Conservation (phyloP, 1,140 invertebrate species). For the Lepidurus packardi region DNA sequence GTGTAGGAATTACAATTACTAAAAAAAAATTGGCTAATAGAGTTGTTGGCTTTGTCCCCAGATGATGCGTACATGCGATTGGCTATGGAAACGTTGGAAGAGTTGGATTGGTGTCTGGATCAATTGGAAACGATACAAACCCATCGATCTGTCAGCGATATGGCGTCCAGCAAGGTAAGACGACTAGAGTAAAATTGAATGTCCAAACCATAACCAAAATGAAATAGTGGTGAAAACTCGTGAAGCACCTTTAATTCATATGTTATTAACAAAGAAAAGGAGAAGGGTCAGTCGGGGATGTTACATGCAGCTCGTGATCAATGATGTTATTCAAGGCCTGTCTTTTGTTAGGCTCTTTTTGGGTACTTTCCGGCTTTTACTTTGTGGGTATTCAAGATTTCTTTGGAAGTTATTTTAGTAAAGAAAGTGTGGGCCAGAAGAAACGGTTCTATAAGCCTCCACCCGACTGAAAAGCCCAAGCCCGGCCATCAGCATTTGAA, state of each 20-base stretch:
- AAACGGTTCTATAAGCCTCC: not conserved
- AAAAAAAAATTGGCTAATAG: no score
- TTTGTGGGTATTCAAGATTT: not conserved
- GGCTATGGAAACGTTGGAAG: slow-evolving; percentile 93
- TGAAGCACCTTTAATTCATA: not conserved
- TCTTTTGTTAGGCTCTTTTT: not conserved
- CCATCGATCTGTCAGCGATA: slow-evolving; percentile 96
- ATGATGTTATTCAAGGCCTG: not conserved
- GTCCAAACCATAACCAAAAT: not conserved
- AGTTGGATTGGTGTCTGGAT: slow-evolving; percentile 99
- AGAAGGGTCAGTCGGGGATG: not conserved
- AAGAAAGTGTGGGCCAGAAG: not conserved
- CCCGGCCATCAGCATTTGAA: not conserved
- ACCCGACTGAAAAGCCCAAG: not conserved
- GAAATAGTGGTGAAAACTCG: not conserved
- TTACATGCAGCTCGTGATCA: not conserved
- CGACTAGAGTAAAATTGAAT: not conserved
- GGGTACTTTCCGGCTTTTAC: not conserved
- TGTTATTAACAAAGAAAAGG: not conserved
- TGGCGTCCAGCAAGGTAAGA: slow-evolving; percentile 95
- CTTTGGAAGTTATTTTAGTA: not conserved
- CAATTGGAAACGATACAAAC: slow-evolving; percentile 99
- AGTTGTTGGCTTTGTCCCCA: slow-evolving; percentile 46
- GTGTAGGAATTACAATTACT: slow-evolving; percentile 23
- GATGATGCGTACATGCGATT: slow-evolving; percentile 88